phyloP scores from a whole-genome alignment of 2,888 invertebrate genomes.

The Margaritifera margaritifera region DNA sequence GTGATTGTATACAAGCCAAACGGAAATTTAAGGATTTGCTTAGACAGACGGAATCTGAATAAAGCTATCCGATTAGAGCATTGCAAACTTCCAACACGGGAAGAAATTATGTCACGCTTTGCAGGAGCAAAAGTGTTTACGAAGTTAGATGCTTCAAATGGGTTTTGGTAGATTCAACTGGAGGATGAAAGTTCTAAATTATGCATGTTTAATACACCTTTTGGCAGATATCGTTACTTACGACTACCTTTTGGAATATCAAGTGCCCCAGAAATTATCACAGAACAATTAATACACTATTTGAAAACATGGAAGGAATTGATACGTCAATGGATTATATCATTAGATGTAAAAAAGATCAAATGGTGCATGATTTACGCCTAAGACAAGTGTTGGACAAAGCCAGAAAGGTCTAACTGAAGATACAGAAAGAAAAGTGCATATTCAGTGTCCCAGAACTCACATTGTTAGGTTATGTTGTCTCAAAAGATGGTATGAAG shows the following conservation, averaged over 20 bases:
- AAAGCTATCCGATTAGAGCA: constrained; percentile 28
- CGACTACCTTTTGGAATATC: constrained; percentile 14
- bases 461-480: constrained; percentile 25
- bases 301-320: constrained; percentile 15
- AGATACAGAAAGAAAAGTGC: constrained; percentile 25
- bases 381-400: constrained; percentile 11
- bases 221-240: constrained; percentile 7
- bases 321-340: constrained; percentile 26
- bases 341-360: constrained; percentile 9
- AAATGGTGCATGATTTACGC: constrained; percentile 3
- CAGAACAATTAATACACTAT: constrained; percentile 19
- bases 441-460: constrained; percentile 18
- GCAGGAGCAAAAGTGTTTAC: constrained; percentile 25
- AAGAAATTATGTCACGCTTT: constrained; percentile 35
- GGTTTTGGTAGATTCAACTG: constrained; percentile 36
- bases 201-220: constrained; percentile 35
- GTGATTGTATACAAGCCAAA: too few species aligned
- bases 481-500: constrained; percentile 19
- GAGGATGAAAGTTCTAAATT: constrained; percentile 8
- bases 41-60: too few species aligned
- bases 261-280: constrained; percentile 21
- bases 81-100: constrained; percentile 35
- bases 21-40: too few species aligned
- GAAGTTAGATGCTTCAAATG: constrained; percentile 35
- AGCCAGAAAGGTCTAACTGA: constrained; percentile 12